A percentile compares a stretch with the other conserved stretches of the same genome.
These are phyloP conservation scores for Cygnus buccinator DNA, from an alignment of 2,113 vertebrate genomes.

Conservation along the genomic window DNA sequence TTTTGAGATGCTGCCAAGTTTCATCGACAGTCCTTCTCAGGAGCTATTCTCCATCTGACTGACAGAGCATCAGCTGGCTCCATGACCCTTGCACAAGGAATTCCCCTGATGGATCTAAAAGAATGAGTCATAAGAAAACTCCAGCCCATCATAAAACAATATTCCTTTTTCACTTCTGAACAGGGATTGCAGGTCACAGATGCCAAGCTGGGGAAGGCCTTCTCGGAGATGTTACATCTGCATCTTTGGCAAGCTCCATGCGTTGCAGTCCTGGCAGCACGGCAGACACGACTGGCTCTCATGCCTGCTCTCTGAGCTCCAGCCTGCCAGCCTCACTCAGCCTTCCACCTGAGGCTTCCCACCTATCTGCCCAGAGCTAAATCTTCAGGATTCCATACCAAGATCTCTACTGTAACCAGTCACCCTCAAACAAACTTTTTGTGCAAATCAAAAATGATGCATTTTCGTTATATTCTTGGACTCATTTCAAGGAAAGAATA, in stretches of 20 bases:
- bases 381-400: background rate
- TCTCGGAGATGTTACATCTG: background rate
- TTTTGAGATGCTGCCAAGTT: slow-evolving; percentile 4
- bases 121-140: background rate
- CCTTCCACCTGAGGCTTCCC: background rate
- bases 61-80: slow-evolving; percentile 9
- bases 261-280: background rate
- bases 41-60: background rate
- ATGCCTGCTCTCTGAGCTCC: accelerated
- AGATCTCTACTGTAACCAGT: background rate
- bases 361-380: background rate
- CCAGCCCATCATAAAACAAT: background rate
- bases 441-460: background rate
- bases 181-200: background rate
- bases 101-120: background rate
- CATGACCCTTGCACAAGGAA: background rate
- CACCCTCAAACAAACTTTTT: background rate
- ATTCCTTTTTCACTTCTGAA: background rate
- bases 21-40: background rate
- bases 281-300: background rate
- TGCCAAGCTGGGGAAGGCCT: background rate
- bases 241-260: background rate
- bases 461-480: background rate
- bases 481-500: background rate
- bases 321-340: background rate